Conservation (phyloP, 2,888 invertebrate genomes). For the Amiota communis region DNA sequence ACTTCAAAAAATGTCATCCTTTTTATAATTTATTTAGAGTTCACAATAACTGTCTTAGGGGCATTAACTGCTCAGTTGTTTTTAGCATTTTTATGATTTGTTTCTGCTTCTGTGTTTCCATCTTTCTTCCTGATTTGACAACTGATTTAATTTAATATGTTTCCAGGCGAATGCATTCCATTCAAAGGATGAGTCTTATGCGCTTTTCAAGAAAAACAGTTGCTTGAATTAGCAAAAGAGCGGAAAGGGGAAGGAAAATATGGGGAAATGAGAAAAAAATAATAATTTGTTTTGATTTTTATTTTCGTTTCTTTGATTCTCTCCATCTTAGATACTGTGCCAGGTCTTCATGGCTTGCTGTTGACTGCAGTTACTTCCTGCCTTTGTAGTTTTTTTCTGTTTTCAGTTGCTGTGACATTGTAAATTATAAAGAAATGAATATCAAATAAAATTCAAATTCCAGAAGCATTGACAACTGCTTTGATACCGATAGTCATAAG, state of each 20-base stretch:
- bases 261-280: no score
- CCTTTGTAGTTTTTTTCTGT: not conserved
- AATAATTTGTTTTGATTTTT: not conserved
- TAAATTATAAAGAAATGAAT: constrained; percentile 3
- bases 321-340: not conserved
- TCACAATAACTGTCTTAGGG: not conserved
- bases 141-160: constrained; percentile 7
- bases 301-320: not conserved
- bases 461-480: not conserved
- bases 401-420: not conserved
- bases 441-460: constrained; percentile 19
- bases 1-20: no score
- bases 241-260: no score
- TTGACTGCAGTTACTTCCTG: not conserved
- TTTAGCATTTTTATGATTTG: not conserved
- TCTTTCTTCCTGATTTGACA: not conserved
- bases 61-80: not conserved
- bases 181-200: not conserved
- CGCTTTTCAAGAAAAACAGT: not conserved
- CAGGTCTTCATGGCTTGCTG: not conserved
- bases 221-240: no score
- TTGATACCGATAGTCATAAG: not conserved
- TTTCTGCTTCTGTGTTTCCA: not conserved
- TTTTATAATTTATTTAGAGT: not conserved
- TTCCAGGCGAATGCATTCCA: not conserved